phyloP scores from a whole-genome alignment of 2,113 vertebrate species.

The Aramus guarauna region DNA sequence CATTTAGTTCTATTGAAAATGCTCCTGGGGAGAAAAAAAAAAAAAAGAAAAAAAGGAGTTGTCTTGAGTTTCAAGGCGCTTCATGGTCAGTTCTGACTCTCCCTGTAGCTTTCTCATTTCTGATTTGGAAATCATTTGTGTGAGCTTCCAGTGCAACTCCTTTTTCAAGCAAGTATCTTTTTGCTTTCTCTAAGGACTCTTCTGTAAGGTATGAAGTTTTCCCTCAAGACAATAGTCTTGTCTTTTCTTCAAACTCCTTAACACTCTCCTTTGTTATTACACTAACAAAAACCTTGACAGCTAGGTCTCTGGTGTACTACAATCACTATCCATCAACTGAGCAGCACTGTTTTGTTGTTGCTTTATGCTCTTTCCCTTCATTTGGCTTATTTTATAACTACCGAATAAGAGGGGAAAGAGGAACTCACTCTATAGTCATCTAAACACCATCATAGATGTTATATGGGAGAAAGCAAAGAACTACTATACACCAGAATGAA shows the following conservation, averaged over 20 bases:
- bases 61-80: not conserved
- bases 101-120: not conserved
- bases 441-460: not conserved
- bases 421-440: not conserved
- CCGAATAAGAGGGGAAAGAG: not conserved
- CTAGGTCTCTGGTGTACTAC: not conserved
- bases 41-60: not conserved
- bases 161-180: not conserved
- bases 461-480: not conserved
- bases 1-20: not conserved
- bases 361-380: not conserved
- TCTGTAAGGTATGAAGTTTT: not conserved
- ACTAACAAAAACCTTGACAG: constrained; percentile 3
- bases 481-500: not conserved
- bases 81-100: not conserved
- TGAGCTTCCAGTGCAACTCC: not conserved
- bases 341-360: not conserved
- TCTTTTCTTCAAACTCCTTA: constrained; percentile 17
- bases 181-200: not conserved
- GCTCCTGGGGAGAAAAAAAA: not conserved
- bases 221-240: not conserved
- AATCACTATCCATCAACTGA: not conserved
- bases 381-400: not conserved
- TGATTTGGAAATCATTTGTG: not conserved
- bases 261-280: not conserved